These are phyloP conservation scores for Pseudomyrmex dendroicus DNA, from an alignment of 1,140 invertebrate genomes.

Conservation along the genomic window DNA sequence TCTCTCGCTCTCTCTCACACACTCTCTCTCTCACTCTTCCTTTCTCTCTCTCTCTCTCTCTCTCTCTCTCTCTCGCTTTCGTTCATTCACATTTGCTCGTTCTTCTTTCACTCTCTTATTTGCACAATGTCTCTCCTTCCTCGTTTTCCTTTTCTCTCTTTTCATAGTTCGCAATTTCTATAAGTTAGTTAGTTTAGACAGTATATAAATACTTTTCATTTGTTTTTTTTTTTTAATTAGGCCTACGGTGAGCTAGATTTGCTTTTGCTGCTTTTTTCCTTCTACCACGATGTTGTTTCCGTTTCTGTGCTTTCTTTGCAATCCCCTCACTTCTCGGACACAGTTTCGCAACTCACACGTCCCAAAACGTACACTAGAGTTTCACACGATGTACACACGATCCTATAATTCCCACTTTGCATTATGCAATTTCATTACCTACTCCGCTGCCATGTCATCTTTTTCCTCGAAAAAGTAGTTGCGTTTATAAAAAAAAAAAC, in stretches of 20 bases:
- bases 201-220: conserved; percentile 81
- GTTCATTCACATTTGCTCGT: conserved; percentile 29
- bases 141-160: conserved; percentile 40
- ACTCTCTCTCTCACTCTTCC: conserved; percentile 51
- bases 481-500: too few species aligned
- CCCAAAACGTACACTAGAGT: not conserved
- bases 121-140: conserved; percentile 46
- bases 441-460: not conserved
- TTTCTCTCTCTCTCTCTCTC: conserved; percentile 54
- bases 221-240: conserved; percentile 78
- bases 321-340: not conserved
- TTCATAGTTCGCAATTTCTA: conserved; percentile 63
- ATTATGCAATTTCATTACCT: conserved; percentile 17
- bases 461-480: too few species aligned
- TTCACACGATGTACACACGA: conserved; percentile 51
- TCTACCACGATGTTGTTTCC: conserved; percentile 14
- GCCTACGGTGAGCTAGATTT: conserved; percentile 83
- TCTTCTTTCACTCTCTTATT: conserved; percentile 45
- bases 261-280: conserved; percentile 61
- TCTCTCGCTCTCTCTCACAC: conserved; percentile 69
- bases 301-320: conserved; percentile 1
- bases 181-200: conserved; percentile 80
- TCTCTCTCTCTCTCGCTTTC: conserved; percentile 45
- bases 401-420: not conserved
- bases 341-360: not conserved